phyloP scores from a whole-genome alignment of 92 coral and sea anemone species.

The Plumapathes pennacea region DNA sequence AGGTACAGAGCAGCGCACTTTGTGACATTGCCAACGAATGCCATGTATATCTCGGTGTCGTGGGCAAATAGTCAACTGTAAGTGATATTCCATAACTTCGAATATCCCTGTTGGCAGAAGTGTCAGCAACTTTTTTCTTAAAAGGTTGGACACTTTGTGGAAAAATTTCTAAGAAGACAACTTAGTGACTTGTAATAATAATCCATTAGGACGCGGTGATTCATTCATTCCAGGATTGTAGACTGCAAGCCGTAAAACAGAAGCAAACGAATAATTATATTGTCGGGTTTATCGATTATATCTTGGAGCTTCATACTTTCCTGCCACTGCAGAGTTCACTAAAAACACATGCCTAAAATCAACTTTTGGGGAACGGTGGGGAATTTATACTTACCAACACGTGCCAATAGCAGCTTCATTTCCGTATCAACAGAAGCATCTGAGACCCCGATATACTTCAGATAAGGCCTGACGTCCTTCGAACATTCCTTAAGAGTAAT shows the following conservation, averaged over 20 bases:
- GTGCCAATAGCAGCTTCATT: conserved; percentile 31
- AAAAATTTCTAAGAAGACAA: too few relatives aligned
- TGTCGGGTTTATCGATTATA: too few relatives aligned
- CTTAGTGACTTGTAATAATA: too few relatives aligned
- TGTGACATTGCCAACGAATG: conserved; percentile 23
- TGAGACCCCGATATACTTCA: neutral
- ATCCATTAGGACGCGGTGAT: too few relatives aligned
- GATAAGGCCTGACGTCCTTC: conserved; percentile 1
- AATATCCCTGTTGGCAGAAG: conserved; percentile 24
- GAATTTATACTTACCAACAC: conserved; percentile 36
- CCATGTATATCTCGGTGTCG: conserved; percentile 35
- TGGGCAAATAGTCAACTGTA: conserved; percentile 35
- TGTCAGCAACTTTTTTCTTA: neutral
- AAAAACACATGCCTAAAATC: too few relatives aligned
- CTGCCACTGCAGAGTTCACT: too few relatives aligned
- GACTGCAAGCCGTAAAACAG: too few relatives aligned
- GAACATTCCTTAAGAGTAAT: conserved; percentile 19
- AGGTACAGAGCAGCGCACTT: conserved; percentile 24
- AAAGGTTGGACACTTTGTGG: too few relatives aligned
- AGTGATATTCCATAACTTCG: conserved; percentile 6
- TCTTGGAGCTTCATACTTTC: too few relatives aligned
- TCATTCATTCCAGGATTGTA: too few relatives aligned
- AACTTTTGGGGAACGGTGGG: conserved; percentile 4
- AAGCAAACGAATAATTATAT: too few relatives aligned
- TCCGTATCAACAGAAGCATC: conserved; percentile 21